Conservation (phyloP, 2,888 invertebrate species). For the Liposcelis brunnea region DNA sequence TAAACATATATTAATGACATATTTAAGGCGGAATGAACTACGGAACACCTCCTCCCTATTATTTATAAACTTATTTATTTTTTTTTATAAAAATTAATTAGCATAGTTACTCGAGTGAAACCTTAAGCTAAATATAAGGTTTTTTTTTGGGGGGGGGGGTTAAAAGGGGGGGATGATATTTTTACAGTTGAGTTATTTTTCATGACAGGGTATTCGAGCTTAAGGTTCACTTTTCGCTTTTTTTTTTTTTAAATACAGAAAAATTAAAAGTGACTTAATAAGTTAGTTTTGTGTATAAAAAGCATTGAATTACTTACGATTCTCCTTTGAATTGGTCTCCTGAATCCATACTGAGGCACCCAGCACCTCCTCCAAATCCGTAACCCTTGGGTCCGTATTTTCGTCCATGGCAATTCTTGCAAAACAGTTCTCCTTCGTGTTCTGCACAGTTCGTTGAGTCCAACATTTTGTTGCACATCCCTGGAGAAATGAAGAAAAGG, state of each 20-base stretch:
- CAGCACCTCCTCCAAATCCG: conserved; percentile 96
- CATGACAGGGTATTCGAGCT: too few relatives aligned
- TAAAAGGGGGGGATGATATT: too few relatives aligned
- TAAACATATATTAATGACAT: neutral
- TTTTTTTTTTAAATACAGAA: conserved; percentile 21
- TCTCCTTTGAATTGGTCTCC: conserved; percentile 64
- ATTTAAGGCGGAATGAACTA: neutral
- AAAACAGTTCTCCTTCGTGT: conserved; percentile 92
- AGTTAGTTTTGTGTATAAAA: conserved; percentile 17
- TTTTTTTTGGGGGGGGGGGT: too few relatives aligned
- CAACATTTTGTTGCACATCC: conserved; percentile 91
- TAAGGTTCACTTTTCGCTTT: conserved; percentile 2
- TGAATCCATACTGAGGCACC: conserved; percentile 89
- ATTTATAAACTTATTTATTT: neutral
- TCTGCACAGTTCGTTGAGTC: conserved; percentile 97
- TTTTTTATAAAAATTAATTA: conserved; percentile 10
- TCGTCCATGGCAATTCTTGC: conserved; percentile 94
- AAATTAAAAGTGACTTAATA: conserved; percentile 24
- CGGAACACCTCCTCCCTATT: conserved; percentile 9
- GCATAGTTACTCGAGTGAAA: neutral
- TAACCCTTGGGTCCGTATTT: conserved; percentile 98
- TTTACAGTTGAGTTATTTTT: too few relatives aligned
- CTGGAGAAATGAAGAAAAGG: conserved; percentile 30
- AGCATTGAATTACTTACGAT: conserved; percentile 44
- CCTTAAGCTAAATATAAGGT: too few relatives aligned